Base-by-base conservation (phyloP, 2,888 invertebrate genomes). In the Tubulanus polymorphus region DNA sequence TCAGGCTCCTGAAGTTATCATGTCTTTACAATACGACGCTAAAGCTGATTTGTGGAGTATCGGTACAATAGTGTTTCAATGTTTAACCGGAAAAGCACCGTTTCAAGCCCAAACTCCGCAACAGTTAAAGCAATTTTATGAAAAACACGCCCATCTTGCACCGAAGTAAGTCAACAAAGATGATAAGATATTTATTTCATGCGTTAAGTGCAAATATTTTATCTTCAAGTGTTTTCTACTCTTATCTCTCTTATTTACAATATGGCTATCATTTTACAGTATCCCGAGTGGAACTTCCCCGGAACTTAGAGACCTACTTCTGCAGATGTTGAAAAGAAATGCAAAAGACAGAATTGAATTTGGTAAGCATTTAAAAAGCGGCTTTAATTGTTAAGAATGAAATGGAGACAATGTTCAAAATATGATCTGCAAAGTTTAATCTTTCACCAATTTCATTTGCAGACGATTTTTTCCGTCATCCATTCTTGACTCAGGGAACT, bases 21-120 rank as follows among this genome's bases (percentile, higher is more conserved):
- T 99, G 96, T 96, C 96, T 1, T 82, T 93, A 61, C 93, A 96
- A 75, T 99, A 99, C 78, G 95, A 95, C 81, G 96, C 95, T 53
- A 99, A 99, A 83, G 99, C 99, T 10, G 99, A 99, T 82, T 85
- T 99, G 57, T 99, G 99, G 97, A 96, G 96, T 65, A 84, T 99
- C 69, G 99, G 99, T 53, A 99, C 97, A 20, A 99, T 99, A 70
- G 91, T 99, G 57, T 96, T 92, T 82, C 95, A 96, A 81, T 99
- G 99, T 82, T 85, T 99, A 64, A 96, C 95, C 27, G 96, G 97
- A 61, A 94, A 94, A 81, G 99, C 99, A 37, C 99, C 99, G 29
- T 99, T 99, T 82, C 90, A 92, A 81, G 99, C 99, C 47, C 90
- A 91, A 72, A 96, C 95, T 20, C 99, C 99, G 15, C 95, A 95